A percentile compares a stretch with the other conserved stretches of the same genome.
Evolutionary conservation across 2,888 invertebrate species (phyloP).

Genomic region (Drosophila monieri): DNA sequence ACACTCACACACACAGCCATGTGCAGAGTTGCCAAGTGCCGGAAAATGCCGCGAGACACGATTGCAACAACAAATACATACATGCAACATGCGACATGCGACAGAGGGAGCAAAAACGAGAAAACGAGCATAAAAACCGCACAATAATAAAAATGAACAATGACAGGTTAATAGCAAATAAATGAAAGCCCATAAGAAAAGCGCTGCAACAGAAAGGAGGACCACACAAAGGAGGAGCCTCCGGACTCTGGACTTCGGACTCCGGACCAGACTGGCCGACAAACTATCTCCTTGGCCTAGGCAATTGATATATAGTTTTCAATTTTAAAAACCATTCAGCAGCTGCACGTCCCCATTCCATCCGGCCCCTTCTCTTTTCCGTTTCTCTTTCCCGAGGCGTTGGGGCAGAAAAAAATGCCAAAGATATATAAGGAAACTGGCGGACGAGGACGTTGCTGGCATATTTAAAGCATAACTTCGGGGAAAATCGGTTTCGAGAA

Average conservation of each 20-base stretch:
- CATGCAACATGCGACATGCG: slow-evolving; percentile 8
- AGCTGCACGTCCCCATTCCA: slow-evolving; percentile 41
- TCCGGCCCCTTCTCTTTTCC: background rate
- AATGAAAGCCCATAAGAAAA: slow-evolving; percentile 81
- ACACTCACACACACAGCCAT: slow-evolving; percentile 49
- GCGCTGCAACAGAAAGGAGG: slow-evolving; percentile 23
- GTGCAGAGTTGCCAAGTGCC: slow-evolving; percentile 64
- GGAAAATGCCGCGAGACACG: slow-evolving; percentile 73
- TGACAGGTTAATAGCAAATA: slow-evolving; percentile 83
- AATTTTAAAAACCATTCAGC: slow-evolving; percentile 76
- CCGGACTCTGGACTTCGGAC: background rate
- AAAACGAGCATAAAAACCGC: slow-evolving; percentile 64
- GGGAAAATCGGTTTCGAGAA: slow-evolving; percentile 6
- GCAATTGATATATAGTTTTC: slow-evolving; percentile 82
- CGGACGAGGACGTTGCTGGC: slow-evolving; percentile 39
- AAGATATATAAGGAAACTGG: slow-evolving; percentile 13
- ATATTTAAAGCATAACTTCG: slow-evolving; percentile 67
- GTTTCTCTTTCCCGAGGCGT: slow-evolving; percentile 8
- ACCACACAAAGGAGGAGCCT: slow-evolving; percentile 39
- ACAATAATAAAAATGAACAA: slow-evolving; percentile 82
- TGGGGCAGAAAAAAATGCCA: slow-evolving; percentile 21
- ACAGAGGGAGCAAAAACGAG: slow-evolving; percentile 21
- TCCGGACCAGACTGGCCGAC: slow-evolving; percentile 27
- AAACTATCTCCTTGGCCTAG: slow-evolving; percentile 70
- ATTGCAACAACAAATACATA: slow-evolving; percentile 51